Evolutionary conservation across 1,140 invertebrate species (phyloP).

Genomic region (Drosophila miranda): DNA sequence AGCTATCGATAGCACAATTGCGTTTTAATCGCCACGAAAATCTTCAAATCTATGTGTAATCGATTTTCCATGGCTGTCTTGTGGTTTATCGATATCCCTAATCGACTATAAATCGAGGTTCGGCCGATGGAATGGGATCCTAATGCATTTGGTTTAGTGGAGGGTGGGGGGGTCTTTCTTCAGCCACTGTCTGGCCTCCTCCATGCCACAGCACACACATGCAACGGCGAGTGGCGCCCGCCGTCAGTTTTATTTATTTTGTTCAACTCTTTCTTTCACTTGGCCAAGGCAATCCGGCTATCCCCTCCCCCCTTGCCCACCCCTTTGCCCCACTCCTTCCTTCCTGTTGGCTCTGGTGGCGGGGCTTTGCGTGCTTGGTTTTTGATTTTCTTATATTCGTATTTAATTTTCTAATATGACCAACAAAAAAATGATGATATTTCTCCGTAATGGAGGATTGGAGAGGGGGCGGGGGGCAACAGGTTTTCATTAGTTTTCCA

Average conservation of each 20-base stretch:
- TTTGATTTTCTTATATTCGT: constrained; percentile 33
- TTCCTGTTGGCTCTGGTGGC: neutral
- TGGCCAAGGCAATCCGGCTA: constrained; percentile 49
- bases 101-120: too few species aligned
- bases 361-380: constrained; percentile 32
- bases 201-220: constrained; percentile 2
- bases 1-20: too few species aligned
- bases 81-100: too few species aligned
- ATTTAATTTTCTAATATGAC: constrained; percentile 30
- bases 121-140: too few species aligned
- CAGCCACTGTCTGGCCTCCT: too few species aligned
- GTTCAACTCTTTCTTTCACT: constrained; percentile 70
- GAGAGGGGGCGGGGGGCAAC: neutral
- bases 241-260: constrained; percentile 30
- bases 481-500: constrained; percentile 36
- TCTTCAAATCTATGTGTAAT: too few species aligned
- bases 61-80: too few species aligned
- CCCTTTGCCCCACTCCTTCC: too few species aligned
- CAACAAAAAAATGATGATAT: constrained; percentile 6
- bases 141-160: too few species aligned
- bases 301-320: neutral
- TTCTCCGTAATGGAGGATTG: constrained; percentile 7
- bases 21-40: too few species aligned
- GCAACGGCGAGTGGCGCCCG: constrained; percentile 3
- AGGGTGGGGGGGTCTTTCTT: too few species aligned